phyloP scores from a whole-genome alignment of 2,113 vertebrate genomes.

The Rhombomys opimus region DNA sequence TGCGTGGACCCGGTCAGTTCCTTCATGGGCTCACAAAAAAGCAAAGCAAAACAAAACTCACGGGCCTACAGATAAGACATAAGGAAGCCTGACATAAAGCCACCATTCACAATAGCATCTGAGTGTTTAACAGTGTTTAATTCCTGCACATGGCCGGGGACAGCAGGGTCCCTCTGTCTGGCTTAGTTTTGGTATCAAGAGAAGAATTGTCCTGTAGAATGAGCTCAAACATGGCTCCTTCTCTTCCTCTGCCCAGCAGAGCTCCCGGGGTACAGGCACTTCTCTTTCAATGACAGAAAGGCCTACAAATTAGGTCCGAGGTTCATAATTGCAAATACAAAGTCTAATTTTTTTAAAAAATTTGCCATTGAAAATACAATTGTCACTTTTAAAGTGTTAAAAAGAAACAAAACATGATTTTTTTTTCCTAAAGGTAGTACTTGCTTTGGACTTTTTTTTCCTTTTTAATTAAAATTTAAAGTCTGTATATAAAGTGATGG shows the following conservation, averaged over 20 bases:
- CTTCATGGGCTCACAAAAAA: background rate
- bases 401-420: background rate
- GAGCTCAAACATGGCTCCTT: background rate
- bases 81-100: background rate
- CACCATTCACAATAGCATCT: too few relatives aligned
- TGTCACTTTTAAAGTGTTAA: background rate
- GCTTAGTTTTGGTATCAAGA: background rate
- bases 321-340: conserved; percentile 24
- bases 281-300: background rate
- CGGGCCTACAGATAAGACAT: too few relatives aligned
- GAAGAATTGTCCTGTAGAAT: background rate
- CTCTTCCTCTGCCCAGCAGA: background rate
- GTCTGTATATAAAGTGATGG: background rate
- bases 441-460: background rate
- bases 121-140: background rate
- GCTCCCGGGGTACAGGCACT: background rate
- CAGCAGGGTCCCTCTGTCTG: background rate
- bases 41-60: too few relatives aligned
- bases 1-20: background rate
- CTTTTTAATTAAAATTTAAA: background rate
- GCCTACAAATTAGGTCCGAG: background rate
- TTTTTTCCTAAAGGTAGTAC: background rate
- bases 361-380: conserved; percentile 10
- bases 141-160: background rate
- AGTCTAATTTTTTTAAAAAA: background rate